phyloP scores from a whole-genome alignment of 2,113 vertebrate species.

The Gorsachius goisagi region DNA sequence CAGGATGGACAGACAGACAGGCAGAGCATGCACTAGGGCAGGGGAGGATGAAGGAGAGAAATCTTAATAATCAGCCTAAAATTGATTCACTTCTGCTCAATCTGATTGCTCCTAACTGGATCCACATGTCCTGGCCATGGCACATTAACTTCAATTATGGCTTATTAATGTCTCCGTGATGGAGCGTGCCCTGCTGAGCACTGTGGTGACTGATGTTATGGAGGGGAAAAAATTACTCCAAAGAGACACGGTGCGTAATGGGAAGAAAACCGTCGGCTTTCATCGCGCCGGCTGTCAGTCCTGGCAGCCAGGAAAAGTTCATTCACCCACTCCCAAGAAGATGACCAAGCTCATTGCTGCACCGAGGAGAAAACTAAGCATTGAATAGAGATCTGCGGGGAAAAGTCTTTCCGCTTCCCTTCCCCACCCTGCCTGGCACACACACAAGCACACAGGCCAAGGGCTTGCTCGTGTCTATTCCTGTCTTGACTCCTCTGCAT shows the following conservation, averaged over 20 bases:
- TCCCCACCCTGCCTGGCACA: not conserved
- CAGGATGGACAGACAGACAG: not conserved
- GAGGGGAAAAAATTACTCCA: constrained; percentile 42
- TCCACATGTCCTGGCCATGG: constrained; percentile 49
- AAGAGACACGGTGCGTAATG: not conserved
- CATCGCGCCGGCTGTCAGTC: constrained; percentile 62
- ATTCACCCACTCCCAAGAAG: constrained; percentile 59
- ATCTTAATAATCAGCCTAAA: constrained; percentile 12
- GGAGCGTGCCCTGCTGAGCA: not conserved
- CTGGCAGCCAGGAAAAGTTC: constrained; percentile 66
- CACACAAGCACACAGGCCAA: not conserved
- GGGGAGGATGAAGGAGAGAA: not conserved
- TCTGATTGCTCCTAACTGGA: constrained; percentile 39
- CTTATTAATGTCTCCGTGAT: constrained; percentile 62
- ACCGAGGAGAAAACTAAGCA: not conserved
- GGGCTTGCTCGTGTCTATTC: constrained; percentile 58
- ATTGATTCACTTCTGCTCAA: constrained; percentile 34
- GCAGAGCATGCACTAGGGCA: not conserved
- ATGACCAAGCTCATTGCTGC: not conserved
- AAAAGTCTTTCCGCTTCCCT: not conserved
- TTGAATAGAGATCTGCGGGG: not conserved
- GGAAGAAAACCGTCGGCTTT: not conserved
- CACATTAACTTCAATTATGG: constrained; percentile 76
- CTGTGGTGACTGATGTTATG: not conserved
- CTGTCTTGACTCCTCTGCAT: constrained; percentile 34